Conservation (phyloP, 2,797 vertebrate genomes). For the Tenualosa thibaudeaui region DNA sequence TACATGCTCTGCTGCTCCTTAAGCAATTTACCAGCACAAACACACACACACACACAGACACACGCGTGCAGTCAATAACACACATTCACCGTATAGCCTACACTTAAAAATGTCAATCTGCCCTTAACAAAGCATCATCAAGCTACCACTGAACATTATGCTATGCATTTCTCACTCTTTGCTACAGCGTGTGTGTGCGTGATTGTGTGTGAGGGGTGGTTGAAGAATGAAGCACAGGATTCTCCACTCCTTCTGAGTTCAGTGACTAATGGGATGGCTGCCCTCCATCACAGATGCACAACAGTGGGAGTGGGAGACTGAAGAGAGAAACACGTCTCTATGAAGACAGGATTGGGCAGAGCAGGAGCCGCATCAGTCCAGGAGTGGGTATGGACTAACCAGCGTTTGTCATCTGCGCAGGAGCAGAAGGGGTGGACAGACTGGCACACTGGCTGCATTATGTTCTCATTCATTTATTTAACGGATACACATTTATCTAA, state of each 20-base stretch:
- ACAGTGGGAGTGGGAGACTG: no score
- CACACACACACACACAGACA: background rate
- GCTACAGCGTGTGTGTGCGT: background rate
- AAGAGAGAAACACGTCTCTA: background rate
- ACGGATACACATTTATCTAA: no score
- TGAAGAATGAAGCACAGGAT: background rate
- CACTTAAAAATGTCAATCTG: background rate
- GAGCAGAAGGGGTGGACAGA: no score
- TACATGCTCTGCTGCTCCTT: background rate
- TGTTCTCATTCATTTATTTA: no score
- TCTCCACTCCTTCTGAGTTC: no score
- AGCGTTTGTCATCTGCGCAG: no score
- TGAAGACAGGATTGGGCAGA: background rate
- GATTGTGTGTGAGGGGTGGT: background rate
- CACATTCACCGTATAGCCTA: background rate
- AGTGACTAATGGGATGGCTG: background rate
- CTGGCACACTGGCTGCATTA: no score
- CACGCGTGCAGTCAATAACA: background rate
- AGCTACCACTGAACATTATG: background rate
- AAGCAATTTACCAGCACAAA: background rate
- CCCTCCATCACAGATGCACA: background rate
- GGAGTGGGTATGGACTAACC: no score
- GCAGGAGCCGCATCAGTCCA: no score
- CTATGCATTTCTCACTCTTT: background rate
- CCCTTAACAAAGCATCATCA: background rate